These are phyloP conservation scores for Drosophila bocki DNA, from an alignment of 1,140 invertebrate species.

Conservation along the genomic window DNA sequence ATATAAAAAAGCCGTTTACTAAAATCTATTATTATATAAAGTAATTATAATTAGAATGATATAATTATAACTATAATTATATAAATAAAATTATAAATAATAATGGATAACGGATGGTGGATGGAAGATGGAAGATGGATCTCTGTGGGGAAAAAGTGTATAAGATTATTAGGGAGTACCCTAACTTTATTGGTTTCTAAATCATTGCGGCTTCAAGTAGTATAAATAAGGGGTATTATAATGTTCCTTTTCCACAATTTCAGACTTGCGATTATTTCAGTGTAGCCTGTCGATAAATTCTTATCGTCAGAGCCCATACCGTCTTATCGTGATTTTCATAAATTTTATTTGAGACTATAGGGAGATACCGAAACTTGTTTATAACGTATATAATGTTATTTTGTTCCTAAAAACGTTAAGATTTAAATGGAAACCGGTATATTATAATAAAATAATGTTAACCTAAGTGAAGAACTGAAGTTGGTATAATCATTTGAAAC, in stretches of 20 bases:
- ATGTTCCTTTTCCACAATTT: not conserved
- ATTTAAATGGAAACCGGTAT: not conserved
- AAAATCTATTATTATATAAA: too few relatives aligned
- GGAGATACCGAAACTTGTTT: conserved; percentile 1
- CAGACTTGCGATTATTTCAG: not conserved
- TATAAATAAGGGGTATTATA: not conserved
- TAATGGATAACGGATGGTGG: too few relatives aligned
- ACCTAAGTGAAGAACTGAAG: not conserved
- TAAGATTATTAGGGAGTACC: too few relatives aligned
- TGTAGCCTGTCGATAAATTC: not conserved
- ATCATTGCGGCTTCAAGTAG: too few relatives aligned
- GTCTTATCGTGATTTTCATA: conserved; percentile 1
- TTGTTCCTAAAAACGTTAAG: not conserved
- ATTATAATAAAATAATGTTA: not conserved
- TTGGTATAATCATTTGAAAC: conserved; percentile 3
- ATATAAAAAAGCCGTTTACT: too few relatives aligned
- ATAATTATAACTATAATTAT: too few relatives aligned
- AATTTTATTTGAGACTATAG: conserved; percentile 2
- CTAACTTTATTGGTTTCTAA: too few relatives aligned
- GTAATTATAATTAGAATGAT: too few relatives aligned
- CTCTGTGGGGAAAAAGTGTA: too few relatives aligned
- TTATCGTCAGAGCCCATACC: not conserved
- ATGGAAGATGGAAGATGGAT: too few relatives aligned
- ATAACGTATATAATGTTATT: not conserved
- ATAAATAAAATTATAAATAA: too few relatives aligned